Base-by-base conservation (phyloP, 2,888 invertebrate genomes). In the Ichneumoninae sp. region DNA sequence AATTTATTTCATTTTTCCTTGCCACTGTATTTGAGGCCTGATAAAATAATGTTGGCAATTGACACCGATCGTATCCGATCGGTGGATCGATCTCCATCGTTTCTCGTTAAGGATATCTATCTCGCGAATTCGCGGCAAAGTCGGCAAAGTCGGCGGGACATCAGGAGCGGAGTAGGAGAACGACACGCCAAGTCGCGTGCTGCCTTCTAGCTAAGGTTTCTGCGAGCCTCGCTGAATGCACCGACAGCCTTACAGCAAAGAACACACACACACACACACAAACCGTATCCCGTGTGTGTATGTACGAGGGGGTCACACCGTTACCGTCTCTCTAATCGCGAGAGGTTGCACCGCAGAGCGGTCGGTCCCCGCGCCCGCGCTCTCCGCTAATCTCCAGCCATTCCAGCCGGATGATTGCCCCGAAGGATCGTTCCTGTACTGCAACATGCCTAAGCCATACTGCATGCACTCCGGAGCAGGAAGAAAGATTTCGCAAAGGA, bases 181-280 rank as follows among this genome's bases (percentile, higher is more conserved):
- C 80, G 87, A 83, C 86, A 88, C 88, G 87, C 86, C 80, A 86
- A 84, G 79, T 88, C 86, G 87, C 89, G 87, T 88, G 88, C 86
- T 85, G 77, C 26, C 65, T 77, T 68, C 72, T 66, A 60, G 82
- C 69, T 68, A 62, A 60, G 44, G 47, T 66, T 50, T 40, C 47
- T 52, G 65, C 52, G 36, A 66, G 57, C 33, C 19, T 7, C 60
- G 36, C 40, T 65, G 69, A 69, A 62, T 68, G 82, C 68, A 30
- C 33, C 50, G 57, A 60, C 77, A 40, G 60, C 66, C 22, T 2
- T 33, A 76, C 70, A 76, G 52, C 40, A n/a, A n/a, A 36, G 33
- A 62, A 30, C 33, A 16, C 62, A 16, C 26, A 33, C 30, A 33
- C 33, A 22, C 22, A 22, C 22, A 22, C 22, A 22, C 22, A 22